phyloP scores from a whole-genome alignment of 2,888 invertebrate species.

The Chaetoderma sp. region DNA sequence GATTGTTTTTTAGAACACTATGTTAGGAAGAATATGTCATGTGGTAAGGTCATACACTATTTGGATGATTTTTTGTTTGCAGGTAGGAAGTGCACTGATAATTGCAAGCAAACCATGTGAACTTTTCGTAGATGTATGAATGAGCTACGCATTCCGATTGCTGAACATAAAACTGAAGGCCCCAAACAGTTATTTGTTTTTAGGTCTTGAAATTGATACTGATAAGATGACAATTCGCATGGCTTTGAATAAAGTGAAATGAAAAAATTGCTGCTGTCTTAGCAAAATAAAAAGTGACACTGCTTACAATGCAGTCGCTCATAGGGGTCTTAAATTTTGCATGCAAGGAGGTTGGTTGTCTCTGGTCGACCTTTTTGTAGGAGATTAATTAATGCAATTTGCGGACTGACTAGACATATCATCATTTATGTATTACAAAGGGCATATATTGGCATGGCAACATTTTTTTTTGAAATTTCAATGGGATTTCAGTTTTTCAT shows the following conservation, averaged over 20 bases:
- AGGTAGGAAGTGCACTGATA: neutral
- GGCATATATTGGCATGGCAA: conserved; percentile 4
- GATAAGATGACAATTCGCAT: neutral
- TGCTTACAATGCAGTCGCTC: conserved; percentile 6
- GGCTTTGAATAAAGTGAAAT: neutral
- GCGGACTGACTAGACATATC: neutral
- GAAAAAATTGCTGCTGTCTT: neutral
- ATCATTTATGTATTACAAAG: neutral
- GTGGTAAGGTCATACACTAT: neutral
- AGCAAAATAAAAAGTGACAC: conserved; percentile 1
- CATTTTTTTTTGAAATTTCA: conserved; percentile 5
- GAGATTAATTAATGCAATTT: conserved; percentile 1
- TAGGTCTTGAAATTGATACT: neutral
- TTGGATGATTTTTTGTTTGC: neutral
- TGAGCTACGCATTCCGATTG: neutral
- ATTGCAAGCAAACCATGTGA: neutral
- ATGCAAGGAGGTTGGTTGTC: neutral
- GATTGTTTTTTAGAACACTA: neutral
- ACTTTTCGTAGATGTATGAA: neutral
- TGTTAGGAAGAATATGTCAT: neutral
- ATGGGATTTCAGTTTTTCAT: conserved; percentile 21
- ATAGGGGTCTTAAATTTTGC: conserved; percentile 16
- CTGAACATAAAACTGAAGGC: neutral
- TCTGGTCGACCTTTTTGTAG: neutral
- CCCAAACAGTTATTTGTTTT: neutral